Base-by-base conservation (phyloP, 2,797 vertebrate genomes). In the Anguilla obscura region DNA sequence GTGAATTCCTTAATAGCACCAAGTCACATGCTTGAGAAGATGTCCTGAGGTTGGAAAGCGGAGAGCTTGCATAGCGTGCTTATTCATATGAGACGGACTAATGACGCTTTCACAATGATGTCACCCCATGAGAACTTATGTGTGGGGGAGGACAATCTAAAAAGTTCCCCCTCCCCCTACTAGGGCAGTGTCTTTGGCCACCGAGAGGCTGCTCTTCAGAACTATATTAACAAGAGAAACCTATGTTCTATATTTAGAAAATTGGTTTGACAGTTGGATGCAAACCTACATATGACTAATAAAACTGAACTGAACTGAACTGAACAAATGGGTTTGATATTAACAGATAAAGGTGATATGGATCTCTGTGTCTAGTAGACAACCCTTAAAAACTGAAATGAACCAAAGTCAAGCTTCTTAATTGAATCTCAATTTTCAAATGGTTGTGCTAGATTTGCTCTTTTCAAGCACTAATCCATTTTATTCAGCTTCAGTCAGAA, bases 21-120 rank as follows among this genome's bases (percentile, higher is more conserved):
- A 60, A 33, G 84, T 60, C 71, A 40, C 50, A 2, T 36, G 87
- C 87, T 48, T 71, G 85, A 84, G 89, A 45, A 7, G 18, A 54
- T 50, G 60, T 50, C 80, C 56, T 54, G 58, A 87, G 40, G 63
- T 52, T 83, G 33, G 80, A 83, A 71, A 87, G 82, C 24, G 50
- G 60, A 36, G 80, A 84, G 87, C 30, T 54, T 2, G 45, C 82
- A 52, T 54, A 52, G 21, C 54, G 82, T 21, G 69, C 36, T 24
- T 9, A 85, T 85, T 85, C 58, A 40, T 60, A 10, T 85, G 40
- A 74, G 69, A 74, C 30, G n/a, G 50, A 21, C 52, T 50, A 84
- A 76, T 50, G 24, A 84, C 66, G 58, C 16, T 24, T 56, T 84
- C 24, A 33, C 83, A 27, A 16, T 84, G 82, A 83, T 48, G 58